A percentile compares a stretch with the other conserved stretches of the same genome.
Conservation (phyloP, 2,113 vertebrate species). For the Uria aalge region DNA sequence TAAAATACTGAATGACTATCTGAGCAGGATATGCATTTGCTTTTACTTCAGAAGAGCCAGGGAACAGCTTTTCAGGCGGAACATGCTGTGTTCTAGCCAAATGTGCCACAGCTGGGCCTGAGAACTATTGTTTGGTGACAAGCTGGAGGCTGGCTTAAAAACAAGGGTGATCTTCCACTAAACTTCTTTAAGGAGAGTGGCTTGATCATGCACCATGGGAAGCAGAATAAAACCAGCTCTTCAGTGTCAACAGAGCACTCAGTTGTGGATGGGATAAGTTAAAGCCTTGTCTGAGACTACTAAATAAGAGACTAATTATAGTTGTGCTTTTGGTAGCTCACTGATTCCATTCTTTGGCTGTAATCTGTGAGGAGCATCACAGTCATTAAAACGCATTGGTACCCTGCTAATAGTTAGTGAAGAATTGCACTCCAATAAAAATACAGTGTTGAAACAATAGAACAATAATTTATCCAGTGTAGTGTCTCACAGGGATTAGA, state of each 20-base stretch:
- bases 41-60: background rate
- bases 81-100: background rate
- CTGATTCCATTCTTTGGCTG: conserved; percentile 38
- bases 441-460: conserved; percentile 25
- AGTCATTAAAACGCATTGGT: conserved; percentile 4
- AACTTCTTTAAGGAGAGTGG: background rate
- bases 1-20: background rate
- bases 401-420: conserved; percentile 29
- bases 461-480: conserved; percentile 29
- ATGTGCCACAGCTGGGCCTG: background rate
- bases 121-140: background rate
- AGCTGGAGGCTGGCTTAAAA: background rate
- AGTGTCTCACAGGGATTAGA: background rate
- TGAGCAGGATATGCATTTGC: background rate
- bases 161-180: background rate
- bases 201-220: background rate
- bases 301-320: conserved; percentile 51
- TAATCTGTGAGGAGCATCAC: conserved; percentile 39
- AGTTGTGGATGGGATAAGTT: conserved; percentile 25
- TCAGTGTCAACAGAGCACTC: conserved; percentile 10
- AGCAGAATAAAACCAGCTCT: background rate
- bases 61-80: background rate
- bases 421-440: conserved; percentile 33
- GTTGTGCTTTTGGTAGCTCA: conserved; percentile 50
- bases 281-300: conserved; percentile 45